Base-by-base conservation (phyloP, 2,113 vertebrate species). In the Stercorarius parasiticus region DNA sequence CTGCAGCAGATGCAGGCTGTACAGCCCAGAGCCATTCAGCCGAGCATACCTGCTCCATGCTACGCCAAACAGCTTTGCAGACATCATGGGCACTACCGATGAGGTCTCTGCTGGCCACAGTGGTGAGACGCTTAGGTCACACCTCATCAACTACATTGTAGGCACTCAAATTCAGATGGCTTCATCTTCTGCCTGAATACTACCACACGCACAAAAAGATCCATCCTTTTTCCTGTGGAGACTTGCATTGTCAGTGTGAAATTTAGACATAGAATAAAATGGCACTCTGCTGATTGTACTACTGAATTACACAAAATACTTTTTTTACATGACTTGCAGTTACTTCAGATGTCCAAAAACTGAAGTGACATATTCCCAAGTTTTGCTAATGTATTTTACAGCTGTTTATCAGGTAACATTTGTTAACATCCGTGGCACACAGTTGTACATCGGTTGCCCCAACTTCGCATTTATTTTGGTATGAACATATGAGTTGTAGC, bases 41-140 rank as follows among this genome's bases (percentile, higher is more conserved):
- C 0, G 2, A 84, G 52, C 11, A 34, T 0, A 2, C 5, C 52
- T 14, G 52, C 47, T 78, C 47, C 8, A 6, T 2, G 2, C 52
- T 21, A n/a, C 1, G 0, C 49, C n/a, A 26, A 58, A 58, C 5
- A 3, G 22, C 50, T 56, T 36, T 69, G 71, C 53, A 82, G 58
- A 12, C 27, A n/a, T 38, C 45, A 13, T 3, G 11, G 58, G 45
- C 32, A 10, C 52, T 40, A 34, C 17, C 26, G 29, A 9, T n/a
- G 36, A 55, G 40, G 22, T 38, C 43, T 88, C 15, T 1, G 0
- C 19, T 59, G 36, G 42, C 65, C 36, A 2, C 3, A 74, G 55
- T 6, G 23, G 21, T 72, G 30, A 78, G 49, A 43, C 10, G 43
- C 55, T 30, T 52, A 56, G 36, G 49, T 82, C 15, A 84, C 53